phyloP scores from a whole-genome alignment of 2,888 invertebrate species.

The Perdita meconis region DNA sequence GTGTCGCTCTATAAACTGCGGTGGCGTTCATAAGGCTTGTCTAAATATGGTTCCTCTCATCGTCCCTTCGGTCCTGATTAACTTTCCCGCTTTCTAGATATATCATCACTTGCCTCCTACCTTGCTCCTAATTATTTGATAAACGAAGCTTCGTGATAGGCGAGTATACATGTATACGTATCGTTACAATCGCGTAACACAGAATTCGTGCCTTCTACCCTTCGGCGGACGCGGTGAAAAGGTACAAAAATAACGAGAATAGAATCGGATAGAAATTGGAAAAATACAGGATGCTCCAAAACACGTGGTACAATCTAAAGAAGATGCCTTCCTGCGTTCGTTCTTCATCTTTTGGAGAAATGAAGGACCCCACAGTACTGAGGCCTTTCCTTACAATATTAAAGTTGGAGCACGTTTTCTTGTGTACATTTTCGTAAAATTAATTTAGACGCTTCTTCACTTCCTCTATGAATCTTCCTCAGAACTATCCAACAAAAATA shows the following conservation, averaged over 20 bases:
- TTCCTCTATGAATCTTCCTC: too few relatives aligned
- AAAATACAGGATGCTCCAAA: slow-evolving; percentile 35
- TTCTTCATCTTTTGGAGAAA: neutral
- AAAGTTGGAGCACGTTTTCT: too few relatives aligned
- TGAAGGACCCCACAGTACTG: too few relatives aligned
- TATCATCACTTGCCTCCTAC: neutral
- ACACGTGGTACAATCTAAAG: slow-evolving; percentile 4
- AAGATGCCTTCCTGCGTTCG: neutral
- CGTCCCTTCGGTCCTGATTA: neutral
- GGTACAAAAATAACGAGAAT: slow-evolving; percentile 74
- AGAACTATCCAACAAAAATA: too few relatives aligned
- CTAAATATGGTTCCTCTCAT: slow-evolving; percentile 5
- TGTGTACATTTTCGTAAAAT: too few relatives aligned
- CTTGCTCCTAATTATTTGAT: neutral
- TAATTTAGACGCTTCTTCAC: too few relatives aligned
- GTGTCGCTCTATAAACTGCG: neutral
- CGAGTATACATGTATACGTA: slow-evolving; percentile 11
- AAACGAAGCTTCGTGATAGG: slow-evolving; percentile 15
- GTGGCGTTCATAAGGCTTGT: slow-evolving; percentile 13
- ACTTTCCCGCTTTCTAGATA: neutral
- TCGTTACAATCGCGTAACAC: slow-evolving; percentile 12
- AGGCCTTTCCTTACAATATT: too few relatives aligned
- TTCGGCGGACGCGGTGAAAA: slow-evolving; percentile 68
- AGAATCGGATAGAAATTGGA: slow-evolving; percentile 62
- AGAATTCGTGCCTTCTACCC: slow-evolving; percentile 28